A percentile compares a stretch with the other conserved stretches of the same genome.
Conservation (phyloP, 2,888 invertebrate genomes). For the Clunio marinus region DNA sequence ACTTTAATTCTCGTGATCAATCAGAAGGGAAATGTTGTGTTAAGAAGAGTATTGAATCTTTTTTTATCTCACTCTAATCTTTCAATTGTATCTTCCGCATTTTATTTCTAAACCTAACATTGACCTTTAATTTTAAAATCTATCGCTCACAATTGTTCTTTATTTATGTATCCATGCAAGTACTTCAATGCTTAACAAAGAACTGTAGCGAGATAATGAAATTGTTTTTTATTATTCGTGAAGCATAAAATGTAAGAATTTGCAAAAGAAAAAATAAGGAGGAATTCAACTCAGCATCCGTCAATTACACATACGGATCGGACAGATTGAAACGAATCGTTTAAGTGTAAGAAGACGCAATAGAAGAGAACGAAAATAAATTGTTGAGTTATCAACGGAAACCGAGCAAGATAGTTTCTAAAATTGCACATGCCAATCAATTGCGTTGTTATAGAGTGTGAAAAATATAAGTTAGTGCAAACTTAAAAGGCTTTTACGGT, state of each 20-base stretch:
- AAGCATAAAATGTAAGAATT: background rate
- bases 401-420: background rate
- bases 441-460: conserved; percentile 20
- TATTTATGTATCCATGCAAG: background rate
- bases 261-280: background rate
- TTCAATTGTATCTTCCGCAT: conserved; percentile 1
- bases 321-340: conserved; percentile 1
- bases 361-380: too few relatives aligned
- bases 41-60: background rate
- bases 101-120: background rate
- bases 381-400: background rate
- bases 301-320: conserved; percentile 15
- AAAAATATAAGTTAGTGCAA: conserved; percentile 8
- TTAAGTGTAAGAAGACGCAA: background rate
- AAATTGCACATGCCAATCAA: conserved; percentile 22
- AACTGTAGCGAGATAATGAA: conserved; percentile 14
- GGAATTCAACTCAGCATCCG: background rate
- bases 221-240: background rate
- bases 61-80: background rate
- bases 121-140: conserved; percentile 10
- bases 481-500: background rate
- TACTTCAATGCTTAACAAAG: too few relatives aligned
- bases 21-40: background rate
- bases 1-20: conserved; percentile 4
- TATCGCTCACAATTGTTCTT: conserved; percentile 18